Conservation (phyloP, 2,888 invertebrate genomes). For the Chalcosyrphus nemorum region DNA sequence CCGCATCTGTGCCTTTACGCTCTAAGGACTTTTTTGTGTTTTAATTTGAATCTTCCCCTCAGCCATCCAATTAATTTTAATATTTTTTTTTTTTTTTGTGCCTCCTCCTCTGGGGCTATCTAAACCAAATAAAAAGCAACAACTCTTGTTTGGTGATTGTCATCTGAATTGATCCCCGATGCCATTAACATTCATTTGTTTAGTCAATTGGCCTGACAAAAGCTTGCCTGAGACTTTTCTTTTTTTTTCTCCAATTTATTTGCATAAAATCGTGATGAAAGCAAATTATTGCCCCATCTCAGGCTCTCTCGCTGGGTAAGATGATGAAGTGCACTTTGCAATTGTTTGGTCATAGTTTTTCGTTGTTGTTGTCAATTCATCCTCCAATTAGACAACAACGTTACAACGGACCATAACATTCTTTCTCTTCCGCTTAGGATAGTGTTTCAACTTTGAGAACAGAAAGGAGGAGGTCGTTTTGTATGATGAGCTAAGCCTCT, state of each 20-base stretch:
- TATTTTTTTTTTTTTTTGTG: slow-evolving; percentile 21
- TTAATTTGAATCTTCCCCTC: slow-evolving; percentile 45
- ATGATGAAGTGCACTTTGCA: slow-evolving; percentile 22
- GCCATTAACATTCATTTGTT: slow-evolving; percentile 70
- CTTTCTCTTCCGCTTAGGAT: slow-evolving; percentile 51
- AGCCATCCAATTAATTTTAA: slow-evolving; percentile 65
- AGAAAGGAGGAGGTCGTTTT: slow-evolving; percentile 14
- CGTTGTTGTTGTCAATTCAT: slow-evolving; percentile 56
- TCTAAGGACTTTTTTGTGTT: slow-evolving; percentile 9
- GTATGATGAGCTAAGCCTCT: slow-evolving; percentile 50
- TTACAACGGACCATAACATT: slow-evolving; percentile 47
- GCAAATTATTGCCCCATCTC: slow-evolving; percentile 63
- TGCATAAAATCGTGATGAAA: slow-evolving; percentile 69
- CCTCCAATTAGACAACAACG: slow-evolving; percentile 48
- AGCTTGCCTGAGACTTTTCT: slow-evolving; percentile 8
- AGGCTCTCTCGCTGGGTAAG: neutral
- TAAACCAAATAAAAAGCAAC: neutral
- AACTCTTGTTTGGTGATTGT: slow-evolving; percentile 22
- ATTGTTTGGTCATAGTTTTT: slow-evolving; percentile 17
- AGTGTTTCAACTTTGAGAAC: slow-evolving; percentile 25
- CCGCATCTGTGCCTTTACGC: slow-evolving; percentile 38
- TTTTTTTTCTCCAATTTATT: slow-evolving; percentile 14
- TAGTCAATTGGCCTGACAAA: slow-evolving; percentile 63
- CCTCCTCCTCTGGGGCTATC: too few relatives aligned
- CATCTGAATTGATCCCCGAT: slow-evolving; percentile 63